Evolutionary conservation across 2,888 invertebrate genomes (phyloP).

Genomic region (Diadegma fenestrale): DNA sequence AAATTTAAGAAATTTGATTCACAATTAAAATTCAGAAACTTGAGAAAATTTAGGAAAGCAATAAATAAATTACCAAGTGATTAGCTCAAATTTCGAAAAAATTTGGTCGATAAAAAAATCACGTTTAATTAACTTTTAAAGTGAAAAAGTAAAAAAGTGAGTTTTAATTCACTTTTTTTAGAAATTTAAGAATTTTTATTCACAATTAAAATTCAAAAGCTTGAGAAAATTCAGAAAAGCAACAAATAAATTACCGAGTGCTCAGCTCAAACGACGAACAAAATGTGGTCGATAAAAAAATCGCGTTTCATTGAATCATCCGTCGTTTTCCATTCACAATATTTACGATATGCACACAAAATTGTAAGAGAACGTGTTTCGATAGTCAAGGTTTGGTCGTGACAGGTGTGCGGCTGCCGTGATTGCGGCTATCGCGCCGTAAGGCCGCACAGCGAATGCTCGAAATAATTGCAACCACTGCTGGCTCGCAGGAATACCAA

Average conservation of each 20-base stretch:
- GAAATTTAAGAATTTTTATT: too few species aligned
- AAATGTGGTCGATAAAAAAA: background rate
- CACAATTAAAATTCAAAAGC: too few species aligned
- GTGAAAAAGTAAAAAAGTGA: too few species aligned
- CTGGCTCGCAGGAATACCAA: conserved; percentile 60
- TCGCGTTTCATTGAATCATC: background rate
- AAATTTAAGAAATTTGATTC: too few species aligned
- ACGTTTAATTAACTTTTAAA: too few species aligned
- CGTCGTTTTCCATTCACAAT: background rate
- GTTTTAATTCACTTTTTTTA: too few species aligned
- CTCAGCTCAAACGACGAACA: too few species aligned
- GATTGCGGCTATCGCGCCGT: conserved; percentile 42
- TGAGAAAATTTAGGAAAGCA: background rate
- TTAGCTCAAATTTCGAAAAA: too few species aligned
- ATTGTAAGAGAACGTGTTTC: conserved; percentile 17
- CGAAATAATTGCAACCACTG: conserved; percentile 56
- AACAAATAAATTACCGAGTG: background rate
- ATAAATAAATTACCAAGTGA: background rate
- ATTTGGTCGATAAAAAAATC: too few species aligned
- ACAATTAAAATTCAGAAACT: too few species aligned
- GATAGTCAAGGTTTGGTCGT: conserved; percentile 21
- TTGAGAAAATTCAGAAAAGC: background rate
- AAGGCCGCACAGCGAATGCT: conserved; percentile 35
- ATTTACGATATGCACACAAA: background rate
- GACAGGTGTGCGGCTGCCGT: conserved; percentile 45